A percentile compares a stretch with the other conserved stretches of the same genome.
These are phyloP conservation scores for Uloborus plumipes DNA, from an alignment of 2,888 invertebrate genomes.

Conservation along the genomic window DNA sequence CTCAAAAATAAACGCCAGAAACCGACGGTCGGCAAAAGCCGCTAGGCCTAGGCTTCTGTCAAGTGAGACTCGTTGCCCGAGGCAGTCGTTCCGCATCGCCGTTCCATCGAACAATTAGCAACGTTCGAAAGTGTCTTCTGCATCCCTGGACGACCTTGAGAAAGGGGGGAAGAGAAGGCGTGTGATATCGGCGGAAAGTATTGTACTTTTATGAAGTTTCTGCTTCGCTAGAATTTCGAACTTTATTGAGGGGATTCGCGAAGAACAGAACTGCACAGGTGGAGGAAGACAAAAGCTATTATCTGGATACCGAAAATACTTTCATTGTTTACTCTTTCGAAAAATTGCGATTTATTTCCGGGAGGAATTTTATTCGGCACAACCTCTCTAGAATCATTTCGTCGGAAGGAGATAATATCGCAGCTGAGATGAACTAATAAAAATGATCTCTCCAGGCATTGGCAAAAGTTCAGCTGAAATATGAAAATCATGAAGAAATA, in stretches of 20 bases:
- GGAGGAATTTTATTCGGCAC: too few species aligned
- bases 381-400: too few species aligned
- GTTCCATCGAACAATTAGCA: conserved; percentile 40
- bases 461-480: neutral
- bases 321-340: neutral
- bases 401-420: too few species aligned
- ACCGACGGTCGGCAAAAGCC: too few species aligned
- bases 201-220: conserved; percentile 3
- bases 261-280: too few species aligned
- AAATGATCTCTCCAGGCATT: too few species aligned
- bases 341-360: conserved; percentile 6
- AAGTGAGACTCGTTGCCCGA: conserved; percentile 46
- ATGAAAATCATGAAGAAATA: neutral
- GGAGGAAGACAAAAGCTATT: too few species aligned
- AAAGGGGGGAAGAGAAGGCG: too few species aligned
- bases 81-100: conserved; percentile 50
- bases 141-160: conserved; percentile 2
- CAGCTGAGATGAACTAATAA: too few species aligned
- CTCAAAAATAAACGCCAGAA: too few species aligned
- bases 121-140: neutral
- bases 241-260: neutral
- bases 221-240: neutral
- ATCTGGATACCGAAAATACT: too few species aligned
- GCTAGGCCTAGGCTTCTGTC: conserved; percentile 48
- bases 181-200: neutral